Evolutionary conservation across 1,140 invertebrate species (phyloP).

Genomic region (Hylaeus volcanicus): DNA sequence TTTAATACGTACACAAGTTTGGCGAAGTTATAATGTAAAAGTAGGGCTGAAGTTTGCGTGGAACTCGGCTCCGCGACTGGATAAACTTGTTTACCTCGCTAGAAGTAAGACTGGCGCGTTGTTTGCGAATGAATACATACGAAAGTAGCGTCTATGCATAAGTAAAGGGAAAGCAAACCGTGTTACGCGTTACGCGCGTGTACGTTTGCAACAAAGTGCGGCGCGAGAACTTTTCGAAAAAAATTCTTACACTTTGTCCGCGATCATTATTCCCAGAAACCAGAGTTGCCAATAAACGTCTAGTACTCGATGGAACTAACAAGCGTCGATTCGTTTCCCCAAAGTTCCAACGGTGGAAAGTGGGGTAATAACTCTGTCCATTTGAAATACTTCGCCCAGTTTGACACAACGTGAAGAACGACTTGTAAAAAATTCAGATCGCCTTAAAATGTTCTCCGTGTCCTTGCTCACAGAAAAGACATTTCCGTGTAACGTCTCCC

Average conservation of each 20-base stretch:
- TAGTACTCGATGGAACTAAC: background rate
- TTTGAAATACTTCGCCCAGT: background rate
- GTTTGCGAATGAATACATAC: slow-evolving; percentile 48
- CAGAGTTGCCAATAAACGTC: background rate
- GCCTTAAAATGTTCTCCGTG: background rate
- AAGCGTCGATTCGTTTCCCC: background rate
- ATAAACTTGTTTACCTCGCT: slow-evolving; percentile 46
- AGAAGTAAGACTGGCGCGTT: slow-evolving; percentile 39
- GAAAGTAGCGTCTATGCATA: slow-evolving; percentile 35
- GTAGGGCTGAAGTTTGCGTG: slow-evolving; percentile 21
- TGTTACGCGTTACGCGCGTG: slow-evolving; percentile 1
- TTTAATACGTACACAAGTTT: slow-evolving; percentile 24
- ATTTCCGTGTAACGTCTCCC: background rate
- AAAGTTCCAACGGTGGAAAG: background rate
- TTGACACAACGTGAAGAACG: background rate
- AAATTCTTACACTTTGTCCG: background rate
- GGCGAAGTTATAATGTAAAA: slow-evolving; percentile 43
- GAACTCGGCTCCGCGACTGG: slow-evolving; percentile 36
- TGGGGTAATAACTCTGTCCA: background rate
- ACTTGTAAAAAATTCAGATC: slow-evolving; percentile 1
- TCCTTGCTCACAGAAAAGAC: background rate
- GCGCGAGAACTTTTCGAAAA: background rate
- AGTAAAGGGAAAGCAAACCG: slow-evolving; percentile 32
- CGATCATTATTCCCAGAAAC: background rate
- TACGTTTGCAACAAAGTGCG: background rate